Evolutionary conservation across 1,140 invertebrate species (phyloP), one percentile per base, ranked within the genome.

Genomic region (Eumaeus atala): DNA sequence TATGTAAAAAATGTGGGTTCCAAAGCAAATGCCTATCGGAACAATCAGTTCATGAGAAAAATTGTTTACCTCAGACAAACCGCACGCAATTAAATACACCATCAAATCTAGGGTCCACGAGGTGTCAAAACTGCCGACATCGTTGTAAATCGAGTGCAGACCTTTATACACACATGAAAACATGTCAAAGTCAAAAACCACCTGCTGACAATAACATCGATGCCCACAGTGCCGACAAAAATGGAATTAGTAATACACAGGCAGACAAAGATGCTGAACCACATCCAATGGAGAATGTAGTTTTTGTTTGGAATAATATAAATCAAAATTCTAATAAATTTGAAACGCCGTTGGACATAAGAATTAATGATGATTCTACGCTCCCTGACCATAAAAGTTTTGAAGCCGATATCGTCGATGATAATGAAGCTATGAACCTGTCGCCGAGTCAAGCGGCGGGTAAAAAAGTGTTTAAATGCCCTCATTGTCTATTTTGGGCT

Each of bases 401-500:
- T 34, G 84, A 87, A 34, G 48, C 58, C n/a, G 80, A 87, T 53
- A 73, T 72, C n/a, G 62, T 67, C 1, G 84, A 87, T 54, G 84
- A 85, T 37, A 81, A 82, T 58, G 82, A 87, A 61, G 67, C 64
- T 14, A 78, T 84, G 79, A 84, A 82, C 67, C 67, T 85, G 40
- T 87, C 82, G 11, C 84, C 84, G 8, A 85, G 78, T 59, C 79
- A 84, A 71, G 77, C 80, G 8, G 62, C 74, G 17, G 87, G 85
- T 44, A 90, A 91, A 66, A 91, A 91, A 74, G 94, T 96, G 51
- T 97, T 95, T 85, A 95, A 95, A 83, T 97, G 95, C 84, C 95
- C 95, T 1, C 93, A 95, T 79, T 97, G 95, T 82, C 91, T 92
- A 51, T 97, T 96, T 82, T 96, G 95, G 94, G 94, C 95, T 14